phyloP scores from a whole-genome alignment of 2,113 vertebrate species.

The Pseudonaja textilis region DNA sequence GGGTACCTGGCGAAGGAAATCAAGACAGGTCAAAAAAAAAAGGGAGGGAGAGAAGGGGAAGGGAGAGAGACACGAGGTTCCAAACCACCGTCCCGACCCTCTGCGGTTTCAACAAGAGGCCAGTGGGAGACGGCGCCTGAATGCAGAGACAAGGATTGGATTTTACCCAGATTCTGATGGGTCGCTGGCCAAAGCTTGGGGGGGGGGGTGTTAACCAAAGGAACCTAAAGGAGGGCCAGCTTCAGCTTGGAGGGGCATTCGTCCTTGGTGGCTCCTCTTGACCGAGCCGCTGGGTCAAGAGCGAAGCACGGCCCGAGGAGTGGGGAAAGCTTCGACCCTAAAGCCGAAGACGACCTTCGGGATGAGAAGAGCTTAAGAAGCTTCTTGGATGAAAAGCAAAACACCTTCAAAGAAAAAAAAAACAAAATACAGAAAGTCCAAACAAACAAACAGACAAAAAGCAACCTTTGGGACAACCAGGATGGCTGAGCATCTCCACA shows the following conservation, averaged over 20 bases:
- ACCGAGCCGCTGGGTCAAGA: neutral
- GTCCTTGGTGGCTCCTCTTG: neutral
- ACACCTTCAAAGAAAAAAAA: no score
- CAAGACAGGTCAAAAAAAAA: slow-evolving; percentile 36
- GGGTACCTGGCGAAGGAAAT: slow-evolving; percentile 55
- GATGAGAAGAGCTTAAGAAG: no score
- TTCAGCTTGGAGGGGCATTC: neutral
- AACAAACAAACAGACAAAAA: no score
- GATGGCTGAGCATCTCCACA: no score
- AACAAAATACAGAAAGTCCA: no score
- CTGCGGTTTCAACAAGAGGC: neutral
- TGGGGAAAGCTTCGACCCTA: neutral
- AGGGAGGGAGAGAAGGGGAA: neutral
- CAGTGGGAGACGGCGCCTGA: no score
- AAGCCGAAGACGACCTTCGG: no score
- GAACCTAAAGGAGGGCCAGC: no score
- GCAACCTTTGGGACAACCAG: no score
- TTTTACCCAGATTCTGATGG: rapidly evolving
- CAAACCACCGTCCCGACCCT: neutral
- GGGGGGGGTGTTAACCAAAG: neutral
- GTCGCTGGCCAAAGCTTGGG: neutral
- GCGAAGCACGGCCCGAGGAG: no score
- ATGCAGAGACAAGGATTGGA: neutral
- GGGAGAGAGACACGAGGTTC: neutral
- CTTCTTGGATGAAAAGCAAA: no score